A percentile compares a stretch with the other conserved stretches of the same genome.
Evolutionary conservation across 2,113 vertebrate genomes (phyloP).

Genomic region (Phoenicopterus ruber): DNA sequence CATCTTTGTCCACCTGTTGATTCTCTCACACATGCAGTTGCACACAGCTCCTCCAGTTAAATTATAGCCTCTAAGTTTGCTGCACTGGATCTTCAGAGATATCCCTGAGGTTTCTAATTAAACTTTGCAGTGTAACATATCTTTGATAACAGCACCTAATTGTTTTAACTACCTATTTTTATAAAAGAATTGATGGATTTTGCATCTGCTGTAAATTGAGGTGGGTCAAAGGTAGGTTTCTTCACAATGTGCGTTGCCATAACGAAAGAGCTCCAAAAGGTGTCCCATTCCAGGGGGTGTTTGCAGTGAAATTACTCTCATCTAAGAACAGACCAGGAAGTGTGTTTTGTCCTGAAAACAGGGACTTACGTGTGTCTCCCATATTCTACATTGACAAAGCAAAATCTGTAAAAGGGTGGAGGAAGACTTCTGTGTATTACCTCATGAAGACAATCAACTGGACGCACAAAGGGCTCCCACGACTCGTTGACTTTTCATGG

Average conservation of each 20-base stretch:
- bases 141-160: not conserved
- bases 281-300: not conserved
- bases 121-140: not conserved
- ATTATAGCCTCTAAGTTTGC: not conserved
- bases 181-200: not conserved
- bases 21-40: not conserved
- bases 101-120: not conserved
- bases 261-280: not conserved
- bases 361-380: not conserved
- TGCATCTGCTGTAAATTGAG: not conserved
- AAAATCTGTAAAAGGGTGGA: not conserved
- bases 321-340: not conserved
- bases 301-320: not conserved
- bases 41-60: not conserved
- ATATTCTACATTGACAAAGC: not conserved
- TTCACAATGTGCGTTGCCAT: not conserved
- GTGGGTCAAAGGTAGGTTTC: not conserved
- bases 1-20: not conserved
- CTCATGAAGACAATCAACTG: not conserved
- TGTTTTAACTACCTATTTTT: not conserved
- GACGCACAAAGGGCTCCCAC: not conserved
- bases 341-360: not conserved
- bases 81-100: not conserved
- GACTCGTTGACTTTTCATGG: not conserved
- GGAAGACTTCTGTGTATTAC: not conserved